These are phyloP conservation scores for Strigamia crassipes DNA, from an alignment of 2,888 invertebrate species.

Conservation along the genomic window DNA sequence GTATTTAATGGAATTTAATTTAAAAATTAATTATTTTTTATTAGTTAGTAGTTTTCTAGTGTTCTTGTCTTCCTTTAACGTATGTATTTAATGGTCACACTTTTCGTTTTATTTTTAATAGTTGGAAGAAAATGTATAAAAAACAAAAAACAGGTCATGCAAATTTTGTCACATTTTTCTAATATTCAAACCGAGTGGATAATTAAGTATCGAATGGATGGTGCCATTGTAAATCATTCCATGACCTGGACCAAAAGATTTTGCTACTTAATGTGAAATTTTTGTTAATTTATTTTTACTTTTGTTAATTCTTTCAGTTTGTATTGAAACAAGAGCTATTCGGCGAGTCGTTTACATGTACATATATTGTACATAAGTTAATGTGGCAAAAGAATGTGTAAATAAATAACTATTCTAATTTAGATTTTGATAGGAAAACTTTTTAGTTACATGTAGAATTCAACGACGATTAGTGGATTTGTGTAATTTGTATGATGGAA, in stretches of 20 bases:
- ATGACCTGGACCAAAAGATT: slow-evolving; percentile 1
- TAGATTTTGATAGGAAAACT: slow-evolving; percentile 19
- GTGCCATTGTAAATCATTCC: background rate
- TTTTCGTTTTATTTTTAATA: no score
- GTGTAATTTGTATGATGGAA: background rate
- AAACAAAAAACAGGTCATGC: no score
- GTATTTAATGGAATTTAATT: no score
- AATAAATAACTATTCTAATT: slow-evolving; percentile 6
- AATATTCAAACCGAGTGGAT: background rate
- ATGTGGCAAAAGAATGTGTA: slow-evolving; percentile 32
- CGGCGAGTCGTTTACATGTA: background rate
- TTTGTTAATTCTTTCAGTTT: background rate
- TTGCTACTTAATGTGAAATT: background rate
- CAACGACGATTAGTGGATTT: background rate
- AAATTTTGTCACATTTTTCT: background rate
- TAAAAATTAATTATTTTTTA: no score
- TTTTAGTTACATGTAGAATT: no score
- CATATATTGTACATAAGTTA: slow-evolving; percentile 22
- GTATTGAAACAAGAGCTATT: background rate
- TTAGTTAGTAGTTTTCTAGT: no score
- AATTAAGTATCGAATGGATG: background rate
- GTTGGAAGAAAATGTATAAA: no score
- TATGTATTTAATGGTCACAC: no score
- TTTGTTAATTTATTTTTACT: background rate
- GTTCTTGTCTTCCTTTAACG: no score